These are phyloP conservation scores for Rhysida immarginata DNA, from an alignment of 1,140 invertebrate species.

Conservation along the genomic window DNA sequence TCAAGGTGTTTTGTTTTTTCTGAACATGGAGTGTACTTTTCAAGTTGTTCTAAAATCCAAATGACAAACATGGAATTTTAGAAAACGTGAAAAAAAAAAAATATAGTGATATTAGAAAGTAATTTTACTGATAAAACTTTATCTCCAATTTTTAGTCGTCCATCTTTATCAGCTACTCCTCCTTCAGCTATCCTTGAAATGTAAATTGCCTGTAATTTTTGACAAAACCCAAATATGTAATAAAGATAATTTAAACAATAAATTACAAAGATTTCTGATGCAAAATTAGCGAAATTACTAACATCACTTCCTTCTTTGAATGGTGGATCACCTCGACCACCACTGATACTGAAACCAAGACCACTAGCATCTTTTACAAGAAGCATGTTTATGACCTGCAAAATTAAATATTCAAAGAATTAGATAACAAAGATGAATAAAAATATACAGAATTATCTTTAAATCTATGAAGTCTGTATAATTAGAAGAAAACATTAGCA, in stretches of 20 bases:
- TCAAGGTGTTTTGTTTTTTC: too few relatives aligned
- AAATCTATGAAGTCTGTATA: too few relatives aligned
- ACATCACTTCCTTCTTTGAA: conserved; percentile 51
- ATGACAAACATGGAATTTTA: too few relatives aligned
- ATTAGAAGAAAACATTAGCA: too few relatives aligned
- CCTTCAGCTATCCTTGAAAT: conserved; percentile 84
- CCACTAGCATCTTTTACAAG: conserved; percentile 82
- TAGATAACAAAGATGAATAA: too few relatives aligned
- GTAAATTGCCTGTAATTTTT: conserved; percentile 52
- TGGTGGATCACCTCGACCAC: conserved; percentile 74
- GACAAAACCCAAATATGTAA: not conserved
- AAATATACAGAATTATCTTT: too few relatives aligned
- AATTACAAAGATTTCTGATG: not conserved
- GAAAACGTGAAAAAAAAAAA: too few relatives aligned
- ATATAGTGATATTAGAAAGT: too few relatives aligned
- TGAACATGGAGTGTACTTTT: too few relatives aligned
- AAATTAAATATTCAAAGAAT: too few relatives aligned
- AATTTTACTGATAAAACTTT: conserved; percentile 68
- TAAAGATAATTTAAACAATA: not conserved
- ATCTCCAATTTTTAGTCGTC: conserved; percentile 83
- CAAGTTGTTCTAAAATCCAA: too few relatives aligned
- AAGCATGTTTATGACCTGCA: too few relatives aligned
- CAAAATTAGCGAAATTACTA: conserved; percentile 21
- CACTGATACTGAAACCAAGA: conserved; percentile 88
- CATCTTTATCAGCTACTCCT: conserved; percentile 80